Base-by-base conservation (phyloP, 1,140 invertebrate genomes). In the Drosophila bipectinata region DNA sequence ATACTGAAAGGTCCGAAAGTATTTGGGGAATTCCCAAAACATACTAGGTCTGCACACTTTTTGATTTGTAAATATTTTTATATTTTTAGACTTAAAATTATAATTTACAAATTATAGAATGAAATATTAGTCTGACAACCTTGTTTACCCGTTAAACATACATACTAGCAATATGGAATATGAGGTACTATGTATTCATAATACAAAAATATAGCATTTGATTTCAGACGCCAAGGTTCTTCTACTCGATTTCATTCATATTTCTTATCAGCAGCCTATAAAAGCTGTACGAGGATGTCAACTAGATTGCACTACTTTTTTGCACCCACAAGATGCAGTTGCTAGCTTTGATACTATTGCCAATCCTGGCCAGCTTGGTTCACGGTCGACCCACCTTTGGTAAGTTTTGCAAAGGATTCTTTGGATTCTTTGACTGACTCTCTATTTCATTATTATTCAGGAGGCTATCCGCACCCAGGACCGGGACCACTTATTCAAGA, bases 351-450 rank as follows among this genome's bases (percentile, higher is more conserved):
- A 69, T 55, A 56, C 32, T 69, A 15, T 39, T 61, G 39, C 37
- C 61, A 37, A 18, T 64, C 49, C 63, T 74, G 51, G 41, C 45
- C 37, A 49, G 55, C 9, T 52, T 24, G 8, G 30, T 32, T 3
- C 45, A 53, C 7, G 57, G 64, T 0, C 75, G 77, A 12, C 89
- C 89, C 7, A 91, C 89, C 5, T 87, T 91, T 12, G 84, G 77
- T 54, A 78, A 77, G 51, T 77, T 91, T 10, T 84, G 76, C 1
- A 62, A 62, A 80, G 30, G 66, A 72, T 48, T 8, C 87, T 45
- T 49, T 91, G 7, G 63, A 74, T 9, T 58, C 51, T 1, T 30
- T 90, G 0, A 69, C 62, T 30, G 67, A 72, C 14, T 45, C 37
- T 5, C 6, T 15, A 12, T 56, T 51, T 3, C 47, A 54, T 21